Evolutionary conservation across 2,888 invertebrate species (phyloP).

Genomic region (Morinoia aosen): DNA sequence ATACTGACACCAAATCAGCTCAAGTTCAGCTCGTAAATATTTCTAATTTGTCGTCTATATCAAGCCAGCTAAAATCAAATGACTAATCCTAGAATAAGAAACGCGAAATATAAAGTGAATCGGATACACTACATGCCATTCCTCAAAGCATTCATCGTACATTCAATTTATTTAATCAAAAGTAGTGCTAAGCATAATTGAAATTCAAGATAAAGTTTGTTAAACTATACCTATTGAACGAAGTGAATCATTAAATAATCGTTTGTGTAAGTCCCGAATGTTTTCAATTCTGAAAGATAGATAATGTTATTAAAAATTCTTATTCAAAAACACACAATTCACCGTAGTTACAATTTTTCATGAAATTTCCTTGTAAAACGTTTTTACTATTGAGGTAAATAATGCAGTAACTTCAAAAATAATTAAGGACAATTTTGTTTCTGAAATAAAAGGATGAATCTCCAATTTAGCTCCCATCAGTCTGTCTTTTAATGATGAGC

Average conservation of each 20-base stretch:
- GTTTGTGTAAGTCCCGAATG: too few relatives aligned
- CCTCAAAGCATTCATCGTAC: background rate
- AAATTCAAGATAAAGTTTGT: too few relatives aligned
- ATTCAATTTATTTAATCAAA: background rate
- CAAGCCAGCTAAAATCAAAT: background rate
- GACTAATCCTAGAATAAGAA: background rate
- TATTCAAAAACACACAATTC: too few relatives aligned
- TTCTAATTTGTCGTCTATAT: background rate
- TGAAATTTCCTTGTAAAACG: background rate
- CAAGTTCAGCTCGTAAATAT: background rate
- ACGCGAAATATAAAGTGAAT: background rate
- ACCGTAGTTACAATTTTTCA: too few relatives aligned
- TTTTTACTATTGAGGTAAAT: background rate
- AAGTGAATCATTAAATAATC: too few relatives aligned
- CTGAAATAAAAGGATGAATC: too few relatives aligned
- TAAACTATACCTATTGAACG: too few relatives aligned
- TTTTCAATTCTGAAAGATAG: too few relatives aligned
- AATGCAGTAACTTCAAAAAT: background rate
- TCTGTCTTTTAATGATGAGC: too few relatives aligned
- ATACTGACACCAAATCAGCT: background rate
- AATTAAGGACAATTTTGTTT: too few relatives aligned
- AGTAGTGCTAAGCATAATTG: background rate
- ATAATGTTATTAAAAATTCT: too few relatives aligned
- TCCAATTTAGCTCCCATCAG: too few relatives aligned
- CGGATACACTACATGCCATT: background rate